Evolutionary conservation across 2,888 invertebrate genomes (phyloP), one percentile per base, ranked within the genome.

Genomic region (Mechanitis mazaeus): DNA sequence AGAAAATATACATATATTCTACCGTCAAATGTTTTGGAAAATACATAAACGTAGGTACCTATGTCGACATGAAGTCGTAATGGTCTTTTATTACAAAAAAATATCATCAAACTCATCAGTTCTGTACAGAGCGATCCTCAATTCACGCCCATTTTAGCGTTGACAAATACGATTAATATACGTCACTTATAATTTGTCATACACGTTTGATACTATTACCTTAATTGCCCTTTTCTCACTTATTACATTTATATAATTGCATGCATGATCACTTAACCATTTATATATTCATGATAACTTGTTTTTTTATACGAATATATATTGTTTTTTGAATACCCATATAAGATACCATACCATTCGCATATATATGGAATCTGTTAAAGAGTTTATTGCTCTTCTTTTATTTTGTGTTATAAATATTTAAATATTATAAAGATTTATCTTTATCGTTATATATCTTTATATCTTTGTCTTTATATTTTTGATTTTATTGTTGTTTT

Each of bases 141-240:
- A 7, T 50, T 50, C 9, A 56, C 58, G 47, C 58, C 58, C 58
- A 58, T 55, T 50, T 31, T n/a, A 54, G 12, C 33, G 56, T 56
- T 63, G 60, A 59, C 63, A 20, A 20, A 20, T 50, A 65, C 35
- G 20, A 20, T 35, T 35, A 6, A 63, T 63, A 56, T 9, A 7
- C 54, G 50, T 54, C 60, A 59, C 63, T 65, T 63, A 65, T 59
- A 61, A 65, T 65, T 63, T 54, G 63, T 42, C 31, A 60, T 54
- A 59, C 53, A 60, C 63, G 61, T 60, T 58, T 63, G 56, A 59
- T 63, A 63, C 60, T 54, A 63, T 65, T 61, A 65, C 56, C 45
- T 56, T 65, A 63, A 65, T 63, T 60, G 60, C 33, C 31, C 54
- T 54, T n/a, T 55, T 38, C 47, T 55, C 50, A 55, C 55, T 42